A percentile compares a stretch with the other conserved stretches of the same genome.
phyloP scores from a whole-genome alignment of 2,797 vertebrate genomes.

The Sebastolobus altivelis region DNA sequence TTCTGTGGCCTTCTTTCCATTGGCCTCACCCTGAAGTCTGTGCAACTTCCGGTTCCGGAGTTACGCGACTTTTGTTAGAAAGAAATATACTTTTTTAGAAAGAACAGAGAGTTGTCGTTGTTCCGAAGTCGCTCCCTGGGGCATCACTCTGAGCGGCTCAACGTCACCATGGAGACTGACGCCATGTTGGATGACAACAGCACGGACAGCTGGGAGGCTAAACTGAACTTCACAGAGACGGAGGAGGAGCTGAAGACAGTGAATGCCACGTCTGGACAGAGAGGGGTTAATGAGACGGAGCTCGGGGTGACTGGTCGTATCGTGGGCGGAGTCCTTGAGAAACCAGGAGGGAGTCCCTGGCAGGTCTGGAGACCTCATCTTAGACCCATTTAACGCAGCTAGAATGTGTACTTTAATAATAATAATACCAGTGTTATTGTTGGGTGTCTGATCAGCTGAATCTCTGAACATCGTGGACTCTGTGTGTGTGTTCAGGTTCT shows the following conservation, averaged over 20 bases:
- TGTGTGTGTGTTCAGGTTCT: slow-evolving; percentile 71
- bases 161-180: slow-evolving; percentile 22
- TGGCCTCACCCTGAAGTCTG: too few species aligned
- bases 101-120: slow-evolving; percentile 2
- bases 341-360: slow-evolving; percentile 84
- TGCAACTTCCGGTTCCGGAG: too few species aligned
- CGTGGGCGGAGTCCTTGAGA: slow-evolving; percentile 81
- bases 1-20: too few species aligned
- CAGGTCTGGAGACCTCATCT: slow-evolving; percentile 70
- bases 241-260: background rate
- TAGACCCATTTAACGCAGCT: too few species aligned
- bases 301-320: slow-evolving; percentile 42
- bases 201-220: background rate
- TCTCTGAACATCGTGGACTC: too few species aligned
- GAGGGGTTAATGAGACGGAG: slow-evolving; percentile 6
- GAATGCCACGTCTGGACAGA: background rate
- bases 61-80: too few species aligned
- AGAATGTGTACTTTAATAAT: background rate
- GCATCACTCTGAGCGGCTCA: background rate
- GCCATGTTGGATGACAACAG: slow-evolving; percentile 2
- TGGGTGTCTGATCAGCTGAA: too few species aligned
- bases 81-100: too few species aligned
- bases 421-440: too few species aligned
- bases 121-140: slow-evolving; percentile 50
- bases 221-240: background rate